A percentile compares a stretch with the other conserved stretches of the same genome.
phyloP scores from a whole-genome alignment of 1,140 invertebrate species.

The Brachionus paranguensis region DNA sequence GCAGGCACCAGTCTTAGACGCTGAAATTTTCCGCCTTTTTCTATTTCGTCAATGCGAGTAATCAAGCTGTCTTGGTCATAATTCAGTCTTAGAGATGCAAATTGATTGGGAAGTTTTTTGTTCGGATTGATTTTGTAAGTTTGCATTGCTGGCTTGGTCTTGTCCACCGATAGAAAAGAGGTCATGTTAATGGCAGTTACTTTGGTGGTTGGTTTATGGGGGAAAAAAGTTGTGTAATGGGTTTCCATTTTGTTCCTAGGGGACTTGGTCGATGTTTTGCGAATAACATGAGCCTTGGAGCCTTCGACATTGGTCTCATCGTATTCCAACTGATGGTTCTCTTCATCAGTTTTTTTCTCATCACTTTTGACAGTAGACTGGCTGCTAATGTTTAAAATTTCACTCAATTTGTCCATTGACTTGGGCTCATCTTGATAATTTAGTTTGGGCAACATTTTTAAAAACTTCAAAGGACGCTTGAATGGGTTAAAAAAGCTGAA shows the following conservation, averaged over 20 bases:
- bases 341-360: background rate
- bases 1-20: constrained; percentile 19
- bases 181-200: background rate
- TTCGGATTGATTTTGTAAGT: constrained; percentile 38
- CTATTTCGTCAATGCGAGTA: constrained; percentile 16
- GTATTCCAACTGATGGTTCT: background rate
- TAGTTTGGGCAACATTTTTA: background rate
- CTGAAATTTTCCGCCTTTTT: constrained; percentile 27
- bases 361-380: background rate
- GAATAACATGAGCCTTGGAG: background rate
- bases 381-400: background rate
- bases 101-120: constrained; percentile 30
- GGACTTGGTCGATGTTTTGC: background rate
- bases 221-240: constrained; percentile 15
- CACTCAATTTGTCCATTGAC: background rate
- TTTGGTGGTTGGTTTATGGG: background rate
- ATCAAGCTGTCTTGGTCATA: constrained; percentile 7
- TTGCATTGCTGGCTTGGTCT: constrained; percentile 18
- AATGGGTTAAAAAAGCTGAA: background rate
- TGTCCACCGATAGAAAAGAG: background rate
- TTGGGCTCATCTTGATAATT: background rate
- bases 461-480: background rate
- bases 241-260: background rate
- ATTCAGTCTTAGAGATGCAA: constrained; percentile 34
- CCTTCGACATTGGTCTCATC: background rate